Conservation (phyloP, 2,888 invertebrate genomes). For the Lepidocyrtinus sp. region DNA sequence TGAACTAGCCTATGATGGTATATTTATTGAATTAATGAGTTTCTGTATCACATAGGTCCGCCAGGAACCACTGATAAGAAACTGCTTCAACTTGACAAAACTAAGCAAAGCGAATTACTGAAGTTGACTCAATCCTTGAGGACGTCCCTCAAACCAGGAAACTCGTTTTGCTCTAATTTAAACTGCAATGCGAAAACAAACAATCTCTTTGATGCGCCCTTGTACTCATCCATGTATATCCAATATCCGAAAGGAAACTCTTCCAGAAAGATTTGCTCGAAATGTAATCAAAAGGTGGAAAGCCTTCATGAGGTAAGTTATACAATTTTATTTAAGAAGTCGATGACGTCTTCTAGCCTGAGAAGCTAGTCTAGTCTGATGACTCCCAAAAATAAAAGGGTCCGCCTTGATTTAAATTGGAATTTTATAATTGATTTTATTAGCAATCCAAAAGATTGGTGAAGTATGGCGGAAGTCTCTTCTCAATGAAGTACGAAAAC, state of each 20-base stretch:
- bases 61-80: no score
- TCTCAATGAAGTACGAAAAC: not conserved
- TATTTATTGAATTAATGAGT: no score
- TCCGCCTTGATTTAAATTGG: no score
- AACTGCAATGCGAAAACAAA: not conserved
- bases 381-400: no score
- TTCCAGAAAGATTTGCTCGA: constrained; percentile 11
- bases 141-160: not conserved
- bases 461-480: constrained; percentile 1
- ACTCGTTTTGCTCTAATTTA: not conserved
- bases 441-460: constrained; percentile 6
- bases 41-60: no score
- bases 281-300: not conserved
- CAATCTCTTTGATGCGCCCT: not conserved
- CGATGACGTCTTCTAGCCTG: not conserved
- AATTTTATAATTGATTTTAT: not conserved
- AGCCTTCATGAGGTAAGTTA: constrained; percentile 10
- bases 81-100: no score
- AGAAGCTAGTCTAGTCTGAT: not conserved
- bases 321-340: no score
- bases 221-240: not conserved
- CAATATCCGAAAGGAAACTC: not conserved
- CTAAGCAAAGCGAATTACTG: not conserved
- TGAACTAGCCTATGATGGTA: no score
- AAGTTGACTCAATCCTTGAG: constrained; percentile 8